These are phyloP conservation scores for Urocitellus parryii DNA, from an alignment of 2,113 vertebrate species.

Conservation along the genomic window DNA sequence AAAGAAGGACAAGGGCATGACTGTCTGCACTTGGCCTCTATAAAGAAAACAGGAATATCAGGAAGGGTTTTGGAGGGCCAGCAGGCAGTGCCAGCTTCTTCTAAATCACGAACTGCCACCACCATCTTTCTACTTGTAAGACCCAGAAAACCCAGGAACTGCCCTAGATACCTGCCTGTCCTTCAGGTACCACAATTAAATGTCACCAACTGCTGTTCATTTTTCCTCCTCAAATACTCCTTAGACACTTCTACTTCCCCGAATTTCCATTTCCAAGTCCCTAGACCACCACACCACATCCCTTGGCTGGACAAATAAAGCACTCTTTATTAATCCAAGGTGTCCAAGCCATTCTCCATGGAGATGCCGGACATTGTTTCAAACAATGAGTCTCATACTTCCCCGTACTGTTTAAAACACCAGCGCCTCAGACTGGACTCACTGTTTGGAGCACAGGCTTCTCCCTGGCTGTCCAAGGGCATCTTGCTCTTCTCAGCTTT, in stretches of 20 bases:
- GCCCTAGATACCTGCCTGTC: neutral
- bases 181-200: neutral
- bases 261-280: neutral
- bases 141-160: neutral
- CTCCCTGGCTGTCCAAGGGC: neutral
- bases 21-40: neutral
- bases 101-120: neutral
- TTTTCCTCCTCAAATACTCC: neutral
- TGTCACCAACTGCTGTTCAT: neutral
- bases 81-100: too few relatives aligned
- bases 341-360: neutral
- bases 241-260: neutral
- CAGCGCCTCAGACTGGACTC: neutral
- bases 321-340: neutral
- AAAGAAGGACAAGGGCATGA: neutral
- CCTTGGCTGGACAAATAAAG: neutral
- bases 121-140: neutral
- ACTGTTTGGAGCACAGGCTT: neutral
- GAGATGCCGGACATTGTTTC: neutral
- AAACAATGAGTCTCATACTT: neutral
- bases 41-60: neutral
- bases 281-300: neutral
- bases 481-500: neutral
- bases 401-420: neutral
- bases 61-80: neutral